Percentiles rank a stretch among this genome's conserved stretches.
phyloP scores from a whole-genome alignment of 2,113 vertebrate species.

The Reinhardtius hippoglossoides region DNA sequence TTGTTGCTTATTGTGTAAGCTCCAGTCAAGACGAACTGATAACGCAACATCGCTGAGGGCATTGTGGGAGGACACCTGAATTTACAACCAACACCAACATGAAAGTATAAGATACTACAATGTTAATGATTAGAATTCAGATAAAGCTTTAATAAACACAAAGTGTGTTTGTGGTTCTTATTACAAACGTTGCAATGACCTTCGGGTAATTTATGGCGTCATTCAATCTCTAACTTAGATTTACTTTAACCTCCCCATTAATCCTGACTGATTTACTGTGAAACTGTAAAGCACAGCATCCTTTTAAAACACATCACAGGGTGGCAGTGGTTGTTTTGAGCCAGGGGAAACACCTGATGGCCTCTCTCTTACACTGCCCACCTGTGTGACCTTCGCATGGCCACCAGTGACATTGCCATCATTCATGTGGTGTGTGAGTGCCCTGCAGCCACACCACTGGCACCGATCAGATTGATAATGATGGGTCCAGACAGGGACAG shows the following conservation, averaged over 20 bases:
- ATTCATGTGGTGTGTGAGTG: slow-evolving; percentile 24
- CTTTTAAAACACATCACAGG: background rate
- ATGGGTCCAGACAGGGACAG: slow-evolving; percentile 1
- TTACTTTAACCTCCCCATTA: background rate
- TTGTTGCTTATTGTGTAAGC: slow-evolving; percentile 66
- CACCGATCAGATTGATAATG: background rate
- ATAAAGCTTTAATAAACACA: background rate
- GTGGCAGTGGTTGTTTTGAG: background rate
- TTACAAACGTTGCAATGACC: slow-evolving; percentile 37
- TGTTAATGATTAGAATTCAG: background rate
- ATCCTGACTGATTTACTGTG: background rate
- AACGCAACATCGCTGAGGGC: slow-evolving; percentile 30
- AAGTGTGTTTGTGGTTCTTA: background rate
- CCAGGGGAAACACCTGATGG: slow-evolving; percentile 55
- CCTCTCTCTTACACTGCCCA: slow-evolving; percentile 24
- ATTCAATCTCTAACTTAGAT: background rate
- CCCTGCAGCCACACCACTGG: background rate
- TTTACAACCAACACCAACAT: background rate
- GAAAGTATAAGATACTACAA: background rate
- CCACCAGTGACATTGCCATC: slow-evolving; percentile 70
- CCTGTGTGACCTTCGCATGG: slow-evolving; percentile 77
- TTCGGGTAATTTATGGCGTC: background rate
- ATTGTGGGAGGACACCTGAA: slow-evolving; percentile 14
- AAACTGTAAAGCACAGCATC: background rate
- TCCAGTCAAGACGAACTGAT: background rate